Evolutionary conservation across 2,797 vertebrate genomes (phyloP).

Genomic region (Pseudocheirus occidentalis): DNA sequence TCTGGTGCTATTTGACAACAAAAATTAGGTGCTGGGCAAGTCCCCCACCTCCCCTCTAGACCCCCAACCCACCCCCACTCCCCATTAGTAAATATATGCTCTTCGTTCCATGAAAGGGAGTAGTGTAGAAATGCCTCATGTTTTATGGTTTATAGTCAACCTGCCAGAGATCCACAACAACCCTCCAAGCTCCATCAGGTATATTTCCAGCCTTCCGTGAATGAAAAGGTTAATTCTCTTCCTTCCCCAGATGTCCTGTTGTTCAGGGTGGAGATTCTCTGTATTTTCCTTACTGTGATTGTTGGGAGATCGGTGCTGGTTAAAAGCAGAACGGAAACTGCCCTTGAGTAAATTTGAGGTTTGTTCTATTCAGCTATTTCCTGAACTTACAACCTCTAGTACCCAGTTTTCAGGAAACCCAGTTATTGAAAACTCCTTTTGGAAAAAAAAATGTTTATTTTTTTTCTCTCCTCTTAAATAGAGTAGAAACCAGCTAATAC

Average conservation of each 20-base stretch:
- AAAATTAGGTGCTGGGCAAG: not conserved
- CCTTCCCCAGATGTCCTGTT: not conserved
- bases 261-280: slow-evolving; percentile 24
- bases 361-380: slow-evolving; percentile 41
- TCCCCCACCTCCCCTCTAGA: too few species aligned
- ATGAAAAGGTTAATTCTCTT: not conserved
- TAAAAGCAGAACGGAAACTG: slow-evolving; percentile 48
- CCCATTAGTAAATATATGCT: not conserved
- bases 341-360: slow-evolving; percentile 13
- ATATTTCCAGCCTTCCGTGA: not conserved
- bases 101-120: not conserved
- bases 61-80: not conserved
- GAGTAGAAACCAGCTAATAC: slow-evolving; percentile 18
- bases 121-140: not conserved
- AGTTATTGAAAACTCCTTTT: slow-evolving; percentile 38
- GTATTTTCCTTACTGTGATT: slow-evolving; percentile 7
- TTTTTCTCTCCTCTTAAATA: slow-evolving; percentile 52
- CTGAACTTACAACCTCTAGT: slow-evolving; percentile 31
- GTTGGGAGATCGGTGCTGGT: not conserved
- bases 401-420: slow-evolving; percentile 36
- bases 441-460: slow-evolving; percentile 50
- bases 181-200: not conserved
- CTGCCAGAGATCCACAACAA: not conserved
- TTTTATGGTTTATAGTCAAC: not conserved
- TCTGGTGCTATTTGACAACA: not conserved